Evolutionary conservation across 2,888 invertebrate genomes (phyloP).

Genomic region (Drosophila multiciliata): DNA sequence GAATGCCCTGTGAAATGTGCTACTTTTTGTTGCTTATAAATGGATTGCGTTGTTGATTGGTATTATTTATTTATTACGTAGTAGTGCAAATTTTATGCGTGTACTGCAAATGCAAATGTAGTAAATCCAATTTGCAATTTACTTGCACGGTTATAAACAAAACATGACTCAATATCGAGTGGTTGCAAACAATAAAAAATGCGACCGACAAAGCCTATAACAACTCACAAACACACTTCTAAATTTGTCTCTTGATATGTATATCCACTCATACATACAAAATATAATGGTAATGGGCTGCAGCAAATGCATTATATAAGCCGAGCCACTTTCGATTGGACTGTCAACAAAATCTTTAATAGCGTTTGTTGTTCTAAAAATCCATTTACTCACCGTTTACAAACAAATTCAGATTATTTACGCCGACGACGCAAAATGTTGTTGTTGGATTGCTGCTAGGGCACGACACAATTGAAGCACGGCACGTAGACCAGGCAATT

Average conservation of each 20-base stretch:
- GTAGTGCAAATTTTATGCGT: constrained; percentile 24
- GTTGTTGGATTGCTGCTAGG: constrained; percentile 11
- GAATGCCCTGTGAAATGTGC: constrained; percentile 22
- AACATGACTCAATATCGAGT: constrained; percentile 26
- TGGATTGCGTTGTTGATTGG: not conserved
- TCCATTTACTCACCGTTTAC: constrained; percentile 46
- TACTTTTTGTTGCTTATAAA: constrained; percentile 5
- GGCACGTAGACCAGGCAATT: not conserved
- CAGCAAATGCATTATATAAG: constrained; percentile 48
- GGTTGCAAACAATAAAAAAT: constrained; percentile 20
- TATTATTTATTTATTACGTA: constrained; percentile 18
- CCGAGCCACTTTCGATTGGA: constrained; percentile 20
- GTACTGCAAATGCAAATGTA: constrained; percentile 6
- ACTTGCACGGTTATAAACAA: constrained; percentile 69
- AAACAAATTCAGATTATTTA: constrained; percentile 27
- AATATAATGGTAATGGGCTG: constrained; percentile 15
- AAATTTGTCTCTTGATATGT: not conserved
- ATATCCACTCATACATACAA: not conserved
- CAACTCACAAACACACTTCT: constrained; percentile 4
- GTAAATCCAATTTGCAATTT: constrained; percentile 11
- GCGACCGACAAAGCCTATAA: constrained; percentile 14
- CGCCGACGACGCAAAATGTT: constrained; percentile 31
- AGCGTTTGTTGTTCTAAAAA: constrained; percentile 4
- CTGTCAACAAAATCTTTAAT: constrained; percentile 10
- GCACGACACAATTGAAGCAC: constrained; percentile 1